A percentile compares a stretch with the other conserved stretches of the same genome.
phyloP scores from a whole-genome alignment of 2,113 vertebrate genomes.

The Halcyon malimbica region DNA sequence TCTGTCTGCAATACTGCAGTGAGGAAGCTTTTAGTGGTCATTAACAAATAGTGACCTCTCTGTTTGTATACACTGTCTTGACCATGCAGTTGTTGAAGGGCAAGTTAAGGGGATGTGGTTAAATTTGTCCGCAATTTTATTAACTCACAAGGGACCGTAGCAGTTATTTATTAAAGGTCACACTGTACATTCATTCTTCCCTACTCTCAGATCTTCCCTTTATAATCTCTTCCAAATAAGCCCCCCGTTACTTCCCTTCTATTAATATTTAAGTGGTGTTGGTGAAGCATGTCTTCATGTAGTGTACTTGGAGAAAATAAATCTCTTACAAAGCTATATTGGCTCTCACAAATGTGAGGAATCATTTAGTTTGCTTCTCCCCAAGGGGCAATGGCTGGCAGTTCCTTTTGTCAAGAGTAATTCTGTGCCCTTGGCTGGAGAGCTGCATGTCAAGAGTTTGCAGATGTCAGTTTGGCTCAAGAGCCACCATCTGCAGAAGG shows the following conservation, averaged over 20 bases:
- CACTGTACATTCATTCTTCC: not conserved
- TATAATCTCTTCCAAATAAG: not conserved
- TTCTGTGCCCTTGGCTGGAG: not conserved
- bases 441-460: not conserved
- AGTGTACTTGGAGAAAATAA: not conserved
- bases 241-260: not conserved
- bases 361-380: not conserved
- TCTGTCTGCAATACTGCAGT: not conserved
- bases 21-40: not conserved
- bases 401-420: not conserved
- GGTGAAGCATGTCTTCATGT: fast-evolving
- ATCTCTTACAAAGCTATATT: not conserved
- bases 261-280: not conserved
- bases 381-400: not conserved
- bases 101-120: slow-evolving; percentile 22
- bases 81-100: not conserved
- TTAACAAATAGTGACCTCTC: slow-evolving; percentile 19
- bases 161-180: not conserved
- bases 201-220: not conserved
- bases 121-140: slow-evolving; percentile 11
- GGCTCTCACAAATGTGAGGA: not conserved
- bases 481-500: not conserved
- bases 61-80: slow-evolving; percentile 24
- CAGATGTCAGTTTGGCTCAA: not conserved
- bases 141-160: not conserved